Evolutionary conservation across 2,888 invertebrate genomes (phyloP), one percentile per base, ranked within the genome.

Genomic region (Meiosimyza decipiens): DNA sequence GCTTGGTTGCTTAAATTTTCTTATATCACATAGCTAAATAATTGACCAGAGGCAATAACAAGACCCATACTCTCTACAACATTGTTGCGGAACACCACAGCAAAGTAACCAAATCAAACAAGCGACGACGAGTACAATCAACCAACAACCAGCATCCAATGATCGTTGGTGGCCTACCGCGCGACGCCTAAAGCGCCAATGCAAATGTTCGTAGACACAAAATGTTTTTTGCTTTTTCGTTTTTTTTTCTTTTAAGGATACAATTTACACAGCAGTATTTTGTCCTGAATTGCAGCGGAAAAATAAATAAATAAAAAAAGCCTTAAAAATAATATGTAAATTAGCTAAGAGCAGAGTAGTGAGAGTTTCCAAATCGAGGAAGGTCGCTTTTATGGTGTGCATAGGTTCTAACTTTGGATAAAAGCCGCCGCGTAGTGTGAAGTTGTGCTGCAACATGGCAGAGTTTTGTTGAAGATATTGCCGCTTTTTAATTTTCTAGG

Each of bases 41-140:
- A 67, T 67, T 67, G 67, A 18, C 55, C 55, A 40, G 54, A 4
- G 55, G 67, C 55, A 47, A 67, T 47, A 55, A 55, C 40, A 13
- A 33, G 15, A 28, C 60, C 22, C 11, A 33, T 28, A 28, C 28
- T 4, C 40, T 71, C 66, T 73, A 64, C 47, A 64, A 67, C 57
- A 71, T 28, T 50, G 28, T 3, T 28, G 28, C 4, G 52, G 18
- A 65, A 18, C 12, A 54, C n/a, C 54, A 33, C 49, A 69, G 16
- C 54, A n/a, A 52, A 54, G 52, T 22, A 5, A 60, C 9, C 64
- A 52, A 71, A 75, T 69, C 75, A 77, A 75, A 78, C 73, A 75
- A 77, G 75, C 80, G 71, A 79, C 73, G 15, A 68, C 68, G 28
- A 50, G 22, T 16, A 55, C 55, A 68, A 70, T 22, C 47, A 40